Evolutionary conservation across 2,113 vertebrate species (phyloP), one percentile per base, ranked within the genome.

Genomic region (Astatoreochromis straeleni): DNA sequence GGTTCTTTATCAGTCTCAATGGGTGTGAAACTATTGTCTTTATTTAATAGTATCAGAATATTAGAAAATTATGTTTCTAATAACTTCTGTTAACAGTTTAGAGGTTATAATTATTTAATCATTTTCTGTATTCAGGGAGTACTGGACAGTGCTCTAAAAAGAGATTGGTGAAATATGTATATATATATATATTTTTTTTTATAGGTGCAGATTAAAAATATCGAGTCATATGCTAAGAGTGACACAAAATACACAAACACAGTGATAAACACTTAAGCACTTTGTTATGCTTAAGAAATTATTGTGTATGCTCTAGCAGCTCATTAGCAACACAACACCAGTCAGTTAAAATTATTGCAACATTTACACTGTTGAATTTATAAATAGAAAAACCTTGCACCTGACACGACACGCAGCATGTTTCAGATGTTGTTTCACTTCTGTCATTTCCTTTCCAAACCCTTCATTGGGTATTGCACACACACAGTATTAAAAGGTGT

Each of bases 201-300:
- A 29, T 95, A 73, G 14, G 79, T 96, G 97, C 93, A 55, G 88
- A 89, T 85, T 94, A 96, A 97, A 95, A 97, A 96, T 97, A 97
- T 97, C 97, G 97, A 98, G 40, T 47, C 68, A 47, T 47, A 47
- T 29, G 97, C 97, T 97, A 97, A 98, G 97, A 96, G 97, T 97
- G 97, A 98, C 98, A 98, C 96, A 96, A 97, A 95, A 96, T 96
- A 96, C 97, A 96, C 95, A 97, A 98, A 98, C 97, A 93, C 70
- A 97, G 97, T 97, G 96, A 96, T 97, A 96, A 97, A 97, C 97
- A 96, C 14, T 29, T 78, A 78, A 49, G 16, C 70, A 78, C 42
- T 49, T 78, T 97, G 97, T 96, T 96, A 96, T 97, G 97, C 97
- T 97, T 97, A 95, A 97, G 87, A 84, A 88, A 87, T 92, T 86